Evolutionary conservation across 2,888 invertebrate genomes (phyloP), one percentile per base, ranked within the genome.

Genomic region (Parasteatoda lunata): DNA sequence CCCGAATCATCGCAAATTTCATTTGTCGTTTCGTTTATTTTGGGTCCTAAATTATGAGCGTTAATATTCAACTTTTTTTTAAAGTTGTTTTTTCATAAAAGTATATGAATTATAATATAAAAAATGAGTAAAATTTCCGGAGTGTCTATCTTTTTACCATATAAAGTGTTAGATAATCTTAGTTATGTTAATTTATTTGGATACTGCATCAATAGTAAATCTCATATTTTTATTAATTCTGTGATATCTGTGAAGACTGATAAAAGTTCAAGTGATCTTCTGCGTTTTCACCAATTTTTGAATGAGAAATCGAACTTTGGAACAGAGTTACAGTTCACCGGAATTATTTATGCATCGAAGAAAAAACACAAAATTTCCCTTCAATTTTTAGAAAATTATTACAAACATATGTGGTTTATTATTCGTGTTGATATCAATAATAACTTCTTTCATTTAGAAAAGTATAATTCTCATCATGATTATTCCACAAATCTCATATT

Each of bases 381-480:
- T 15, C 51, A 47, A 69, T 51, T 30, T 30, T 70, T 59, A 64
- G 48, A 64, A 69, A 48, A 48, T n/a, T 3, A 45, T 5, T 11
- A 45, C 13, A 11, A 49, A 30, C 8, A 54, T 48, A 54, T 75
- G 48, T 69, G 52, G 11, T 76, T 82, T 65, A 7, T 82, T 59
- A 7, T 82, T n/a, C 82, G 70, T 51, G 47, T 70, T 13, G 51
- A 76, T 76, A 11, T 69, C 7, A 13, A n/a, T 9, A n/a, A 30
- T 6, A 51, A 76, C 45, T 69, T 75, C 13, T 82, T 82, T n/a
- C 49, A 76, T 64, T 8, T 82, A 13, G 82, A 82, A 71, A 76
- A 70, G 8, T 59, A 8, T 59, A 13, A 59, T 7, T 59, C 4
- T 13, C 59, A 9, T 7, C 59, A 59, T 9, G 59, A 59, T 8